Base-by-base conservation (phyloP, 2,113 vertebrate species). In the Plectropomus leopardus region DNA sequence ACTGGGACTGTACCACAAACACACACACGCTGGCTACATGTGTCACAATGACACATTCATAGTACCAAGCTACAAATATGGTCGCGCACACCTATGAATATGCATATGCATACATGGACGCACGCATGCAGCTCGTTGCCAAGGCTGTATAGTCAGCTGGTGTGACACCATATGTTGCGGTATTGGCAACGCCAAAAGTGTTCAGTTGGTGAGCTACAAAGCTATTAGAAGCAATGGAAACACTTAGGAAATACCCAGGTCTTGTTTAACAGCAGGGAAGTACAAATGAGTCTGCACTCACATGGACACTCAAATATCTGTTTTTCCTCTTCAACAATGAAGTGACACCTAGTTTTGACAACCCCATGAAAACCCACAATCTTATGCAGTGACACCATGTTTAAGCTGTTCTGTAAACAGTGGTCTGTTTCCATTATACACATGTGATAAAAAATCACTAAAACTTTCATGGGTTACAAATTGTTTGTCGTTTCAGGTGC, bases 141-240 rank as follows among this genome's bases (percentile, higher is more conserved):
- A 88, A 61, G 44, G 58, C 32, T 23, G 26, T 53, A 17, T 47
- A 59, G 67, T 76, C 63, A 70, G 69, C 59, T 51, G 45, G 61
- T 84, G 76, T 44, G 72, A 71, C 4, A 15, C 82, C 88, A 86
- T 89, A 84, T 87, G 84, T 78, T 65, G 13, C 42, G 40, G 47
- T 2, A 1, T 55, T 80, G 74, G 84, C 76, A 83, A 24, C 57
- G n/a, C 8, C 24, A 32, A 28, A 58, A 65, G 72, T 66, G 26
- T 76, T 59, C 24, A 51, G 44, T 73, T 3, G 10, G 24, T 57
- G 21, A 74, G 32, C 9, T 16, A 45, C 32, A 73, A 60, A 84
- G 17, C 6, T 15, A 21, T 61, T 40, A 19, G 11, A 66, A 28
- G 45, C 16, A 48, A 47, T 1, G 9, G 4, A 59, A 23, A 51